A percentile compares a stretch with the other conserved stretches of the same genome.
phyloP scores from a whole-genome alignment of 2,113 vertebrate species.

The Potamarius usumacintae region DNA sequence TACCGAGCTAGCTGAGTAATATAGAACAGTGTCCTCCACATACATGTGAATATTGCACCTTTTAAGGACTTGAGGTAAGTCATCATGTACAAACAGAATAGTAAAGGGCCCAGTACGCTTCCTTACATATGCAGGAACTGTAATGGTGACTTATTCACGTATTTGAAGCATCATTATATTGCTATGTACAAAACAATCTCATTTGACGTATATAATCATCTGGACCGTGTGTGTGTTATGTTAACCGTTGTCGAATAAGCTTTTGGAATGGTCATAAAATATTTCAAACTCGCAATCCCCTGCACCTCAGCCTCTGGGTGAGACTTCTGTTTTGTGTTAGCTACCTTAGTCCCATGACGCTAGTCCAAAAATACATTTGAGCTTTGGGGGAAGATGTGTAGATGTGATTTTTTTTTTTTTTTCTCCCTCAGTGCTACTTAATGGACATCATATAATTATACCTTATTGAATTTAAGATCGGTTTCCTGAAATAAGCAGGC shows the following conservation, averaged over 20 bases:
- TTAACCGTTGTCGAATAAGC: neutral
- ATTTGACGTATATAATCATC: neutral
- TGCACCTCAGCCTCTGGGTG: neutral
- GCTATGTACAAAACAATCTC: neutral
- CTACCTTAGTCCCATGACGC: neutral
- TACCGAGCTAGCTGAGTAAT: too few relatives aligned
- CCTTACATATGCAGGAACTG: neutral
- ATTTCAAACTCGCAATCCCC: neutral
- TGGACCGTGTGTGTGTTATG: too few relatives aligned
- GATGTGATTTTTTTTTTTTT: neutral
- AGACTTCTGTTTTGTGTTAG: neutral
- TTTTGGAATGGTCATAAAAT: neutral
- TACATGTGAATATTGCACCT: too few relatives aligned
- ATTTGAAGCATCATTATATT: neutral
- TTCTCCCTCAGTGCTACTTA: slow-evolving; percentile 11
- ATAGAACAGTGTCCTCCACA: too few relatives aligned
- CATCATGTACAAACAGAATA: too few relatives aligned
- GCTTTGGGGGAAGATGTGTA: neutral
- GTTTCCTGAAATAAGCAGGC: slow-evolving; percentile 18
- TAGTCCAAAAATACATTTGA: neutral
- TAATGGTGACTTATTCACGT: too few relatives aligned
- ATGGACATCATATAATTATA: slow-evolving; percentile 23
- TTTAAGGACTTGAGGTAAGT: too few relatives aligned
- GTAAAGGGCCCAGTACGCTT: too few relatives aligned
- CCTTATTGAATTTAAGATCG: slow-evolving; percentile 17